These are phyloP conservation scores for Nycticorax nycticorax DNA, from an alignment of 2,113 vertebrate species.

Conservation along the genomic window DNA sequence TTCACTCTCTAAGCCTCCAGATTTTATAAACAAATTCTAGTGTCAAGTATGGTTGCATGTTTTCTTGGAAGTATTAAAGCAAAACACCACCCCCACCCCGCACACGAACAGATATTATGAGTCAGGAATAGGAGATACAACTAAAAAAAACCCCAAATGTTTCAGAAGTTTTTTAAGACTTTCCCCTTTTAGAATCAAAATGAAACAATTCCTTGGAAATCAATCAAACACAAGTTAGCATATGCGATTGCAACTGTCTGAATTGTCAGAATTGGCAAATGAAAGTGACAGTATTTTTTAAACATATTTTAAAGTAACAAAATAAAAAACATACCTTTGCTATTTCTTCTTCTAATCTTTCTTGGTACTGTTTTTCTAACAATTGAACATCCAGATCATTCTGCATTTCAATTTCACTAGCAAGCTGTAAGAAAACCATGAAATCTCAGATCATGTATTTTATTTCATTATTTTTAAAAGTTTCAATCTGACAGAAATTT, in stretches of 20 bases:
- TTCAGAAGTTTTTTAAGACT: not conserved
- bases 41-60: not conserved
- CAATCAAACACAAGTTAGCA: not conserved
- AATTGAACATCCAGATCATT: conserved; percentile 58
- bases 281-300: not conserved
- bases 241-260: not conserved
- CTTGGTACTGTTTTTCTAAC: conserved; percentile 80
- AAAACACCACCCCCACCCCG: not conserved
- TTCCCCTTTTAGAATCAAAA: not conserved
- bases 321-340: conserved; percentile 81
- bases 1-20: not conserved
- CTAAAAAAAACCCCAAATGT: not conserved
- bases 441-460: not conserved
- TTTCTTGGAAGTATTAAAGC: not conserved
- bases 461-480: not conserved
- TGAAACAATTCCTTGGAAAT: not conserved
- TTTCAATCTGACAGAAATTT: not conserved
- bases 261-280: not conserved
- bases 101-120: not conserved
- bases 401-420: conserved; percentile 21
- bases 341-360: conserved; percentile 88
- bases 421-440: conserved; percentile 52
- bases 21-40: not conserved
- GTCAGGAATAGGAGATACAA: not conserved
- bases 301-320: not conserved